Evolutionary conservation across 1,140 invertebrate species (phyloP).

Genomic region (Phenacoccus solenopsis): DNA sequence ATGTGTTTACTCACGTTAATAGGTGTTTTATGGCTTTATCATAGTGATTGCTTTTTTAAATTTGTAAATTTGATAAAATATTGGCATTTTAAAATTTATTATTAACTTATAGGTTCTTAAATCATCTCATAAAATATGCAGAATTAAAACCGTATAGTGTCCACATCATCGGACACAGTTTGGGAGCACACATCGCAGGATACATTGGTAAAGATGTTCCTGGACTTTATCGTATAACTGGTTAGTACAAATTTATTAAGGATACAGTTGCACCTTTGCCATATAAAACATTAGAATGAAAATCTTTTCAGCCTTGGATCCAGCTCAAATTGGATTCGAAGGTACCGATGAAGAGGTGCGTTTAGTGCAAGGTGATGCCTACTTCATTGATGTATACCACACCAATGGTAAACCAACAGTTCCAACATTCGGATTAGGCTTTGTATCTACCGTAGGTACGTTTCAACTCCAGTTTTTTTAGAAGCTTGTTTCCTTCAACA

Average conservation of each 20-base stretch:
- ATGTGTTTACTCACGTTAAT: too few relatives aligned
- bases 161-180: slow-evolving; percentile 32
- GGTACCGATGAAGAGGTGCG: slow-evolving; percentile 31
- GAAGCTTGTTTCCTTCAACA: background rate
- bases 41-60: background rate
- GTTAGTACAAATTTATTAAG: slow-evolving; percentile 16
- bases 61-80: too few relatives aligned
- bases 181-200: slow-evolving; percentile 31
- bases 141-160: slow-evolving; percentile 23
- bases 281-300: background rate
- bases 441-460: slow-evolving; percentile 30
- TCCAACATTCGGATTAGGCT: slow-evolving; percentile 33
- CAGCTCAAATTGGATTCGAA: slow-evolving; percentile 38
- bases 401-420: slow-evolving; percentile 35
- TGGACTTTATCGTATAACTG: slow-evolving; percentile 32
- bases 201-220: slow-evolving; percentile 31
- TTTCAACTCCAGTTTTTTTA: background rate
- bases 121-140: slow-evolving; percentile 25
- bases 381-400: slow-evolving; percentile 38
- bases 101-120: slow-evolving; percentile 25
- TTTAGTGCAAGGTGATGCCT: slow-evolving; percentile 34
- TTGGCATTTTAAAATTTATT: background rate
- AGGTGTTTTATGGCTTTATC: background rate
- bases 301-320: slow-evolving; percentile 34
- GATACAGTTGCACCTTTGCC: background rate